Evolutionary conservation across 2,113 vertebrate species (phyloP).

Genomic region (Menura novaehollandiae): DNA sequence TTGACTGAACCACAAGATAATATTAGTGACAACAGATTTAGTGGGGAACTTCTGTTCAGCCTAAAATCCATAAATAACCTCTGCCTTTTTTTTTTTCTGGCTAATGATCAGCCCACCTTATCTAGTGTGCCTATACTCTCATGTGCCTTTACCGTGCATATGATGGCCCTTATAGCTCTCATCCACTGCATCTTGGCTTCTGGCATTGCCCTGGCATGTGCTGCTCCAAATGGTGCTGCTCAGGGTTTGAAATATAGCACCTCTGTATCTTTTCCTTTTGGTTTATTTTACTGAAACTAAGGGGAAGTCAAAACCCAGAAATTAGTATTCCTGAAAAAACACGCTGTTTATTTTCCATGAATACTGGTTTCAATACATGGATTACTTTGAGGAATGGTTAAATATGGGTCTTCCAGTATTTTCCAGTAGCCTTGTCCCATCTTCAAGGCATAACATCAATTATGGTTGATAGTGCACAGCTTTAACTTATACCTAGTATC

Average conservation of each 20-base stretch:
- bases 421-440: background rate
- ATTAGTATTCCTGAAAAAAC: background rate
- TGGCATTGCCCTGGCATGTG: background rate
- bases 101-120: background rate
- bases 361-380: background rate
- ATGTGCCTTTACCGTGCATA: background rate
- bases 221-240: background rate
- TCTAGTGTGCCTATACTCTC: background rate
- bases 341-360: background rate
- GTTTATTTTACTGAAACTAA: background rate
- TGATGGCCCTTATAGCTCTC: background rate
- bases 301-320: background rate
- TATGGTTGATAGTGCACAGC: background rate
- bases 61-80: background rate
- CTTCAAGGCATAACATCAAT: background rate
- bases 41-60: background rate
- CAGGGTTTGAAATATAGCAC: background rate
- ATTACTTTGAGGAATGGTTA: background rate
- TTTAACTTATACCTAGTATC: background rate
- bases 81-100: background rate
- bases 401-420: background rate
- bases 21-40: background rate
- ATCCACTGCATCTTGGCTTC: background rate
- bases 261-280: background rate
- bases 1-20: background rate